Percentiles rank a stretch among this genome's conserved stretches.
phyloP scores from a whole-genome alignment of 2,797 vertebrate species.

The Sarcoramphus papa region DNA sequence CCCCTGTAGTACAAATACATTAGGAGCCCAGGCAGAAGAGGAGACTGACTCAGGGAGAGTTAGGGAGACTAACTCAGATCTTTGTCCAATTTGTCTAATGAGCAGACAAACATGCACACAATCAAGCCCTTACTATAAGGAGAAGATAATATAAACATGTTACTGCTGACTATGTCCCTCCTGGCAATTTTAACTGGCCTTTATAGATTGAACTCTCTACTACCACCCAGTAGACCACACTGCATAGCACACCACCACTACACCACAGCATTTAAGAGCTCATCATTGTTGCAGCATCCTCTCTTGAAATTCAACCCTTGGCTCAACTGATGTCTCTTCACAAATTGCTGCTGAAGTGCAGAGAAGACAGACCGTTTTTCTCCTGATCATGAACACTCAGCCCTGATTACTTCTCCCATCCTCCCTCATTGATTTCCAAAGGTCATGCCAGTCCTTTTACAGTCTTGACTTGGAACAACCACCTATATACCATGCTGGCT shows the following conservation, averaged over 20 bases:
- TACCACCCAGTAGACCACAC: neutral
- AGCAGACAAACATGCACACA: neutral
- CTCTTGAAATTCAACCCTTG: neutral
- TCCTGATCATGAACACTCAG: neutral
- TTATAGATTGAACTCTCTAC: neutral
- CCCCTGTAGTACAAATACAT: neutral
- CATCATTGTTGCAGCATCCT: neutral
- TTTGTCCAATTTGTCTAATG: neutral
- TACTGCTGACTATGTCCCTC: neutral
- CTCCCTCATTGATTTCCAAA: neutral
- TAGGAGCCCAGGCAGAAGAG: neutral
- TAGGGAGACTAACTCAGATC: neutral
- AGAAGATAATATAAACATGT: neutral
- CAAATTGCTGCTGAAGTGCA: neutral
- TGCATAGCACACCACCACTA: neutral
- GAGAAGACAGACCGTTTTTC: neutral
- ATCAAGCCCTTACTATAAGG: neutral
- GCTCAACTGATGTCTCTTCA: neutral
- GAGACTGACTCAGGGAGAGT: neutral
- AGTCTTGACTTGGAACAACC: neutral
- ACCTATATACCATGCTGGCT: fast-evolving
- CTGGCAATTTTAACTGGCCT: neutral
- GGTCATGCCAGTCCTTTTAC: neutral
- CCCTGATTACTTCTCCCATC: neutral
- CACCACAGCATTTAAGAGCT: neutral